Percentiles rank a stretch among this genome's conserved stretches.
phyloP scores from a whole-genome alignment of 2,797 vertebrate genomes.

The Anisognathus igniventris region DNA sequence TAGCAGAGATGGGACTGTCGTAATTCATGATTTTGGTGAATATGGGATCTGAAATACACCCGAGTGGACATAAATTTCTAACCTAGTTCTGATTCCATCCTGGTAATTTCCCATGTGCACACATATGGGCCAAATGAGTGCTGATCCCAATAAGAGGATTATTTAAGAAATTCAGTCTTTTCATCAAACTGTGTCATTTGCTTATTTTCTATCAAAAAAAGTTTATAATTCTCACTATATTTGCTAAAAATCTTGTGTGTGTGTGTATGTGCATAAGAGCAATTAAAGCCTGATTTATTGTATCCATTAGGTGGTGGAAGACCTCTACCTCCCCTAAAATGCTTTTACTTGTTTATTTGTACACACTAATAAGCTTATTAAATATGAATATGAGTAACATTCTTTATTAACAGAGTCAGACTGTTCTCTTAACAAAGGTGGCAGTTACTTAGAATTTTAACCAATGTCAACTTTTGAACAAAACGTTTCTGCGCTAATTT shows the following conservation, averaged over 20 bases:
- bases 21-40: not conserved
- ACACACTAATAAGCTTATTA: not conserved
- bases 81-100: not conserved
- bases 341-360: not conserved
- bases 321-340: not conserved
- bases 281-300: not conserved
- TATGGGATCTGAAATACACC: not conserved
- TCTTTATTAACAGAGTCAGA: not conserved
- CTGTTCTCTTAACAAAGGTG: not conserved
- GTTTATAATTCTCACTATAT: not conserved
- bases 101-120: not conserved
- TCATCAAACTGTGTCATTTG: not conserved
- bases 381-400: not conserved
- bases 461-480: not conserved
- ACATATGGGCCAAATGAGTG: not conserved
- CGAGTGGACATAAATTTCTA: not conserved
- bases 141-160: not conserved
- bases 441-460: not conserved
- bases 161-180: not conserved
- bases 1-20: not conserved
- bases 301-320: not conserved
- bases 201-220: not conserved
- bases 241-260: not conserved
- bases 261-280: not conserved
- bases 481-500: not conserved